Base-by-base conservation (phyloP, 2,888 invertebrate genomes). In the Meloe dianella region DNA sequence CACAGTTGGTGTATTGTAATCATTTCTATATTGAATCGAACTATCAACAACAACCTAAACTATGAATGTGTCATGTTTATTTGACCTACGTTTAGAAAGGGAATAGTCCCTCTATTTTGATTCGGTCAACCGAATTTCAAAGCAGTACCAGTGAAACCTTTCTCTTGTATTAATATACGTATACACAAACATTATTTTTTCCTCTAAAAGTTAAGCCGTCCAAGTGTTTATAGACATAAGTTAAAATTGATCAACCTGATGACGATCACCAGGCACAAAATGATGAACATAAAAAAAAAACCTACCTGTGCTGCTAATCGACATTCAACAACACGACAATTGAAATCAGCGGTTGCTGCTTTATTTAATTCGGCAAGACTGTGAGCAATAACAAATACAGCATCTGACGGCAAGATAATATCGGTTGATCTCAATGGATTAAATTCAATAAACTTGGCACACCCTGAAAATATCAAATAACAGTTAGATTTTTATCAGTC, bases 251-350 rank as follows among this genome's bases (percentile, higher is more conserved):
- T 27, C n/a, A n/a, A n/a, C n/a, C n/a, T n/a, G n/a, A n/a, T n/a
- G n/a, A n/a, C n/a, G n/a, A n/a, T n/a, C n/a, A n/a, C n/a, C n/a
- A n/a, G n/a, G n/a, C n/a, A n/a, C n/a, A n/a, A n/a, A n/a, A n/a
- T n/a, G n/a, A n/a, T n/a, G n/a, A n/a, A n/a, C n/a, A n/a, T n/a
- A n/a, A n/a, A n/a, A n/a, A 27, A 27, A 35, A 35, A 27, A 73
- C 85, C 79, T 80, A 95, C 90, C 90, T 94, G 90, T 69, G 93
- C 92, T n/a, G 95, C 96, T 27, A 98, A 83, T 63, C 96, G 89
- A 79, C 98, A 98, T 85, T 99, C 98, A 41, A 94, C 92, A 0
- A 99, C 99, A 63, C 99, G 86, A 72, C 91, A 90, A 84, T 99
- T 99, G 83, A 90, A 99, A 83, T 96, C 92, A 41, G 89, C 89